Base-by-base conservation (phyloP, 2,113 vertebrate genomes). In the Leptosomus discolor region DNA sequence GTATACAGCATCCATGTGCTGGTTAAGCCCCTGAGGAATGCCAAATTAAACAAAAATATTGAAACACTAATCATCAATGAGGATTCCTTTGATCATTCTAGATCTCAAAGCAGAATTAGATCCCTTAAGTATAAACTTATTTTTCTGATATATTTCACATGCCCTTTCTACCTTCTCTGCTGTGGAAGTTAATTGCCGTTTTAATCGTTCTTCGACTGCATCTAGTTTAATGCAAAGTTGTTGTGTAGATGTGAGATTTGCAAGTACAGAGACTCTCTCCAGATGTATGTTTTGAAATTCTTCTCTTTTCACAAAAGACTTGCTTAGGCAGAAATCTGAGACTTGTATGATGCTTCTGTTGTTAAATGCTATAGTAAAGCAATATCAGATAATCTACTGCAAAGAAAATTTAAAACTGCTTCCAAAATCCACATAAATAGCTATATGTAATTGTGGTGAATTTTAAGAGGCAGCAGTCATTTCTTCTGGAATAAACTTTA, bases 201-300 rank as follows among this genome's bases (percentile, higher is more conserved):
- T 97, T 94, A 98, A 98, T 77, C 36, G 9, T 70, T 99, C 98
- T 98, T 98, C 98, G 95, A 97, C 97, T 80, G 96, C 94, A 73
- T 98, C 98, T 75, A 98, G 95, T 96, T 99, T 98, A 96, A 98
- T 93, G 48, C 97, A 98, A 83, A 98, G 97, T 68, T 98, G 97
- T 37, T 97, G 94, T 41, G 97, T 97, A 74, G 97, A 98, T 85
- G 98, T 96, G 90, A 98, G 95, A 93, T 98, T 98, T 85, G 92
- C 89, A 91, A 98, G 95, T 53, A 97, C 61, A 88, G 97, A 94
- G 41, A 95, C 89, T 84, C 96, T 98, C 67, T 98, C 97, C 78
- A 68, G 78, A 73, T 96, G 95, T 24, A 96, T 81, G 67, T 98
- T 98, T 41, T 97, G 94, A 83, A 98, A 97, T 37, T 98, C 98